phyloP scores from a whole-genome alignment of 2,797 vertebrate genomes.

The Manis javanica region DNA sequence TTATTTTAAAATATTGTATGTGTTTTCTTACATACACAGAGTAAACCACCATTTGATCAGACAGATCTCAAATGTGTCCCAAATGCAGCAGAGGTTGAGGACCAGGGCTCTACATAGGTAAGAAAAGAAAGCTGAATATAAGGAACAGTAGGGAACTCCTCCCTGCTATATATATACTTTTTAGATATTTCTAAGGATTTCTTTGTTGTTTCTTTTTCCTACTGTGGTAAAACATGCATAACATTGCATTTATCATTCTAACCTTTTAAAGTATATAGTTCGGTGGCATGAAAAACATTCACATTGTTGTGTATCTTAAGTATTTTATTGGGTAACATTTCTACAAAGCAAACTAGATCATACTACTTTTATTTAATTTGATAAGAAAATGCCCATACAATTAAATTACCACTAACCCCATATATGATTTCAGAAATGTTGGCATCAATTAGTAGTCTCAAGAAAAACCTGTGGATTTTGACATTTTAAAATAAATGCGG shows the following conservation, averaged over 20 bases:
- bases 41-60: not conserved
- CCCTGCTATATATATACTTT: not conserved
- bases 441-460: not conserved
- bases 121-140: not conserved
- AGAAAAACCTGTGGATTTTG: not conserved
- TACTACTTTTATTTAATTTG: not conserved
- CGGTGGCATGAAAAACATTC: not conserved
- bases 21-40: not conserved
- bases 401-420: not conserved
- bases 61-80: not conserved
- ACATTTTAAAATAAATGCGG: conserved; percentile 9
- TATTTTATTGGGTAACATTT: not conserved
- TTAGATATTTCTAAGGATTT: not conserved
- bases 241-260: not conserved
- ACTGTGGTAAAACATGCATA: not conserved
- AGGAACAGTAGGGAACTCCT: not conserved
- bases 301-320: not conserved
- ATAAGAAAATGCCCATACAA: not conserved
- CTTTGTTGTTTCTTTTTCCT: not conserved
- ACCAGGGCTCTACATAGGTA: not conserved
- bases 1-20: not conserved
- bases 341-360: not conserved
- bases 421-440: not conserved
- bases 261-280: not conserved
- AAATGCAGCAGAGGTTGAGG: not conserved